Evolutionary conservation across 1,140 invertebrate species (phyloP).

Genomic region (Drosophila novamexicana): DNA sequence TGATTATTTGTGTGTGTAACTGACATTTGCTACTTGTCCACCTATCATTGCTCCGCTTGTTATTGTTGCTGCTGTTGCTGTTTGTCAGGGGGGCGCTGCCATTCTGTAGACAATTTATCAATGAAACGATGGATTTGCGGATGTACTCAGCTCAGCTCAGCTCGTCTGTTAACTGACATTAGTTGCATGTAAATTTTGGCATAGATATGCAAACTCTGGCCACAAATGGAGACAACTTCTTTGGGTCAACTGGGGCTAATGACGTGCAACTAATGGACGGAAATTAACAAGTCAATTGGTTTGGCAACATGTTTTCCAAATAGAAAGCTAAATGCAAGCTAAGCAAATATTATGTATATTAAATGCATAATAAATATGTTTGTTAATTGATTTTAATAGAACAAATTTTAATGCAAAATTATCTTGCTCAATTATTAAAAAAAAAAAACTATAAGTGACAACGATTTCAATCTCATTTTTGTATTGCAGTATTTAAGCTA

Average conservation of each 20-base stretch:
- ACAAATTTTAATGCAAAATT: no score
- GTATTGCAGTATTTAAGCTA: no score
- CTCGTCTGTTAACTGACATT: slow-evolving; percentile 26
- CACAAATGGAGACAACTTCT: slow-evolving; percentile 24
- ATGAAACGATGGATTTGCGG: slow-evolving; percentile 71
- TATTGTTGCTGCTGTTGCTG: slow-evolving; percentile 12
- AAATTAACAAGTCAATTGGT: not conserved
- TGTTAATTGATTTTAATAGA: no score
- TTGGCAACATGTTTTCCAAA: not conserved
- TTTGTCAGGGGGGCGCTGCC: not conserved
- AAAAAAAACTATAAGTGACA: no score
- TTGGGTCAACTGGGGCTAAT: slow-evolving; percentile 13
- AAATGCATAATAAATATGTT: no score
- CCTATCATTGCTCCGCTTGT: slow-evolving; percentile 13
- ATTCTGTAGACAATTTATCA: slow-evolving; percentile 68
- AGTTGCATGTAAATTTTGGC: slow-evolving; percentile 58
- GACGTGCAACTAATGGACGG: not conserved
- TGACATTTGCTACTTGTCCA: slow-evolving; percentile 39
- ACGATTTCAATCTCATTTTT: no score
- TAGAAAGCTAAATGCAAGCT: no score
- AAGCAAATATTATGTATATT: no score
- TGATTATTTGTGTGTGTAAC: slow-evolving; percentile 54
- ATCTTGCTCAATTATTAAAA: no score
- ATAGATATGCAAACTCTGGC: slow-evolving; percentile 40
- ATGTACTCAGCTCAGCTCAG: slow-evolving; percentile 17